phyloP scores from a whole-genome alignment of 1,140 invertebrate genomes.

The Sycobia sp. region DNA sequence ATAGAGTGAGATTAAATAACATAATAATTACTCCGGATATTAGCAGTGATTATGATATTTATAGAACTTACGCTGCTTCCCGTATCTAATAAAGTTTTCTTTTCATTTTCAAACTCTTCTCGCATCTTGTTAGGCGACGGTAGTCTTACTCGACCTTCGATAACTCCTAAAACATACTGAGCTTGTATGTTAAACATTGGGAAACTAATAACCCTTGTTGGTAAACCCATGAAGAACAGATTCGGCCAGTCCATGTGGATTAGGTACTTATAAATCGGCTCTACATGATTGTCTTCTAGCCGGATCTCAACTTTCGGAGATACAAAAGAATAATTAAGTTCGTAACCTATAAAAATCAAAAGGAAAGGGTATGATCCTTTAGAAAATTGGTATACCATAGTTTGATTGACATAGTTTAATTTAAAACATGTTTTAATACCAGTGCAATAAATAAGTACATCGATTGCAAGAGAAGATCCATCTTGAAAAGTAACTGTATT shows the following conservation, averaged over 20 bases:
- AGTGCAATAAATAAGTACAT: constrained; percentile 69
- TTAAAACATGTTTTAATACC: constrained; percentile 48
- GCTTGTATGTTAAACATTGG: constrained; percentile 69
- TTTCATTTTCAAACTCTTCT: constrained; percentile 49
- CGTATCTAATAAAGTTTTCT: constrained; percentile 47
- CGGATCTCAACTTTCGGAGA: constrained; percentile 58
- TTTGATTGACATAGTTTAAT: no score
- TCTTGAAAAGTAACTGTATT: constrained; percentile 53
- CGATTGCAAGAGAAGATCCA: constrained; percentile 59
- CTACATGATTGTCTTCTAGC: constrained; percentile 64
- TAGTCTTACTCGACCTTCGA: constrained; percentile 50
- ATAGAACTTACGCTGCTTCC: constrained; percentile 52
- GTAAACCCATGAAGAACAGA: constrained; percentile 68
- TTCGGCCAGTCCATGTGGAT: constrained; percentile 65
- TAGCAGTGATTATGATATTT: no score
- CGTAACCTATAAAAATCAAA: constrained; percentile 67
- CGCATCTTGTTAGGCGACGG: constrained; percentile 52
- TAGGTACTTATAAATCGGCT: constrained; percentile 70
- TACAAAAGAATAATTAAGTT: constrained; percentile 67
- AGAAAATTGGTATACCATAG: no score
- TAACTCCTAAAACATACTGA: constrained; percentile 51
- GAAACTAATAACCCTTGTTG: constrained; percentile 66
- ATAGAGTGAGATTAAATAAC: no score
- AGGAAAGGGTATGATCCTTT: no score
- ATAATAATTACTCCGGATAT: no score